Base-by-base conservation (phyloP, 1,140 invertebrate species). In the Lucilia cuprina region DNA sequence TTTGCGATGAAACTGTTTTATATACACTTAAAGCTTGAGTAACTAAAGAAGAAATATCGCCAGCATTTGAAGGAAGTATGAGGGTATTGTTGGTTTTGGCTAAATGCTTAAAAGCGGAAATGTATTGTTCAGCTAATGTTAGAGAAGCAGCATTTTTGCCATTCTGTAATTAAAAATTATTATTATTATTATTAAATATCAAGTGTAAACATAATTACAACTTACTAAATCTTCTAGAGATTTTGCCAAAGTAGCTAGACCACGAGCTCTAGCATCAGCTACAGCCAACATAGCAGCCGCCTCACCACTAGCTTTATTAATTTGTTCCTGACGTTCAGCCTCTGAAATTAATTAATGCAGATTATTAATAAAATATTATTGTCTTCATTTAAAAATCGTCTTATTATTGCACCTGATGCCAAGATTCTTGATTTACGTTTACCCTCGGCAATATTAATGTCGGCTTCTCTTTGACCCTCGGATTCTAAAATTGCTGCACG, bases 401-500 rank as follows among this genome's bases (percentile, higher is more conserved):
- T 74, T 7, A 83, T 70, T 82, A 5, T 74, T 10, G 34, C 85
- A 97, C 96, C 96, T 80, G 98, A 99, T n/a, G 95, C 95, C 60
- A 99, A 93, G 92, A 99, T 99, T 87, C 95, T 94, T 0, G 98
- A 93, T 88, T 95, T 94, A 86, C 98, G 95, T 92, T 98, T 97
- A 88, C 98, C 99, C 91, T 99, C 97, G 0, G 99, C 99, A 49
- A 99, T 96, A 92, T 99, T 99, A 74, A 99, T 99, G 84, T 99
- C 97, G 5, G 98, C 97, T 88, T 98, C 97, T 83, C 98, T 92
- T 2, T 95, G 93, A 91, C 98, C 98, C 93, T 99, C 99, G 0
- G 98, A 99, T 92, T 99, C 98, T 84, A 99, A 93, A 91, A 99
- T 97, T 17, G 97, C 95, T 0, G 99, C 99, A 88, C 99, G 93